These are phyloP conservation scores for Perognathus longimembris DNA, from an alignment of 2,113 vertebrate genomes.

Conservation along the genomic window DNA sequence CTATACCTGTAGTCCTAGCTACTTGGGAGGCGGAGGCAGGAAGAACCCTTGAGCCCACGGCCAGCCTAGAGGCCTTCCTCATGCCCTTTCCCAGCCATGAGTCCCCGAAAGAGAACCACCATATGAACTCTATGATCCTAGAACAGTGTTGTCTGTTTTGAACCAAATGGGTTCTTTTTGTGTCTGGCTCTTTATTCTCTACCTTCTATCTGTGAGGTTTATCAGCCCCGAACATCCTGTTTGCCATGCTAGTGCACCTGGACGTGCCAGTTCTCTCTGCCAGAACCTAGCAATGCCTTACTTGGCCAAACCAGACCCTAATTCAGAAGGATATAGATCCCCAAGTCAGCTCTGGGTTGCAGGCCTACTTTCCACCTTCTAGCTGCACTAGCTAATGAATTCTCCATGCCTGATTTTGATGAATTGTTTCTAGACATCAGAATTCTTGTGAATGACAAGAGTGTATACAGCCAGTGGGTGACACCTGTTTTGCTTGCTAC, in stretches of 20 bases:
- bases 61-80: not conserved
- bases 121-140: not conserved
- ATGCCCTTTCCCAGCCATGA: not conserved
- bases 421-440: constrained; percentile 6
- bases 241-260: not conserved
- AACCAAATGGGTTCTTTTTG: not conserved
- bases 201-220: no score
- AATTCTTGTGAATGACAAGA: constrained; percentile 45
- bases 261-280: constrained; percentile 5
- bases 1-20: not conserved
- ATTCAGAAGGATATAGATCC: no score
- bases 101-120: not conserved
- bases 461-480: not conserved
- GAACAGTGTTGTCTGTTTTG: not conserved
- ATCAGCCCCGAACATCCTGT: not conserved
- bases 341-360: constrained; percentile 7
- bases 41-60: not conserved
- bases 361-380: not conserved
- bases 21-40: not conserved
- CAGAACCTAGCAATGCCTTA: not conserved
- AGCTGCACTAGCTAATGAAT: not conserved
- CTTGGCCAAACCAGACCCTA: not conserved
- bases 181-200: not conserved
- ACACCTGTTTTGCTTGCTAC: no score
- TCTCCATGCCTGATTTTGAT: not conserved